Base-by-base conservation (phyloP, 2,113 vertebrate species). In the Leucopsar rothschildi region DNA sequence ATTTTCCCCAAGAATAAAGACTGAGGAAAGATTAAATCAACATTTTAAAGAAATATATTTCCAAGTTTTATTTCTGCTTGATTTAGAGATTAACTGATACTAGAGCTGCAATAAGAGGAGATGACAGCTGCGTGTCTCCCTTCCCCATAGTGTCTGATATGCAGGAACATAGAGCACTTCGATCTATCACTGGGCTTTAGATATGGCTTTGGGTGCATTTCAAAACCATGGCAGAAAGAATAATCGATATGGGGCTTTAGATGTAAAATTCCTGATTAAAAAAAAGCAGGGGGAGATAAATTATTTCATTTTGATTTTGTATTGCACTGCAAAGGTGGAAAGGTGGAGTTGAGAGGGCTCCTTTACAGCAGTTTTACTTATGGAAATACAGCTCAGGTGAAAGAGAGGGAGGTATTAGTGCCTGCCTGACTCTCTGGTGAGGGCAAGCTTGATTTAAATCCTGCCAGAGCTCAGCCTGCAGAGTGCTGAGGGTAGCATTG, bases 61-160 rank as follows among this genome's bases (percentile, higher is more conserved):
- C 33, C 27, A 66, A 14, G 15, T 53, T 78, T 82, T 2, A 4
- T 4, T 82, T 82, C 24, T 61, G 29, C 27, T 82, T 37, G 23
- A 20, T 70, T 55, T 37, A 15, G 56, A 29, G 22, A 25, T 33
- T 42, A 66, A 24, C 9, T 31, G 25, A 5, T 23, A 11, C 21
- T 23, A 20, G 14, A 42, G 14, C 24, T 65, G 44, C 47, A 64
- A 2, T 5, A 20, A 39, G 50, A 72, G 37, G 44, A 35, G n/a
- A 25, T 12, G 40, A 18, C 29, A 49, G 37, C 24, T 25, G 4
- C 1, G 0, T 3, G 5, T 27, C 16, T 60, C 27, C 8, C 21
- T 59, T 83, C 45, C 49, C 29, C 23, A 6, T 1, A 10, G 5
- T 2, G 18, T 15, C 53, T 11, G 16, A 78, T 0, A 0, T 33